A percentile compares a stretch with the other conserved stretches of the same genome.
Conservation (phyloP, 2,797 vertebrate species). For the Melanotaenia nigrans region DNA sequence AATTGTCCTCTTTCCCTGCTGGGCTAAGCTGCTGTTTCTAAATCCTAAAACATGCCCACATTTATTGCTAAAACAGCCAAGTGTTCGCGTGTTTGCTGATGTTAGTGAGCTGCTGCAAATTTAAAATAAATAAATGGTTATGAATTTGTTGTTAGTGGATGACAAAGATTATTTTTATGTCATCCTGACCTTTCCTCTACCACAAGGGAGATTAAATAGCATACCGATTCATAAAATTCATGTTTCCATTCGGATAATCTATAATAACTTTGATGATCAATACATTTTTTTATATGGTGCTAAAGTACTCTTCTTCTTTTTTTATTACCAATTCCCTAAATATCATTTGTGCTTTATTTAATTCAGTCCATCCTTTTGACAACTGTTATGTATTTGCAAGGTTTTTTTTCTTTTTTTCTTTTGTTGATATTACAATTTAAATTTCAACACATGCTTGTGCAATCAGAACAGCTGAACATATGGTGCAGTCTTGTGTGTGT, state of each 20-base stretch:
- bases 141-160: neutral
- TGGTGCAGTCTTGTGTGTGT: neutral
- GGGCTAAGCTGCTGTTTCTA: too few species aligned
- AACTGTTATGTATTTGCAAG: neutral
- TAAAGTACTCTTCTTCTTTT: neutral
- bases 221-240: too few species aligned
- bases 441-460: neutral
- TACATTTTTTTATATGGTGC: neutral
- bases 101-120: neutral
- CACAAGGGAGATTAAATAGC: too few species aligned
- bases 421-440: neutral
- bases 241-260: too few species aligned
- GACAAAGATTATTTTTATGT: neutral
- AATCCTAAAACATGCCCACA: too few species aligned
- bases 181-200: too few species aligned
- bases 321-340: neutral
- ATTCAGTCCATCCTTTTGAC: neutral
- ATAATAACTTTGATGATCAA: neutral
- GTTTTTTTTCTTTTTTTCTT: neutral
- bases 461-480: neutral
- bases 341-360: neutral
- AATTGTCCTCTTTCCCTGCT: neutral
- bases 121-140: neutral
- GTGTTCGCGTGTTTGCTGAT: neutral
- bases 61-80: neutral